Evolutionary conservation across 2,797 vertebrate species (phyloP).

Genomic region (Tenualosa thibaudeaui): DNA sequence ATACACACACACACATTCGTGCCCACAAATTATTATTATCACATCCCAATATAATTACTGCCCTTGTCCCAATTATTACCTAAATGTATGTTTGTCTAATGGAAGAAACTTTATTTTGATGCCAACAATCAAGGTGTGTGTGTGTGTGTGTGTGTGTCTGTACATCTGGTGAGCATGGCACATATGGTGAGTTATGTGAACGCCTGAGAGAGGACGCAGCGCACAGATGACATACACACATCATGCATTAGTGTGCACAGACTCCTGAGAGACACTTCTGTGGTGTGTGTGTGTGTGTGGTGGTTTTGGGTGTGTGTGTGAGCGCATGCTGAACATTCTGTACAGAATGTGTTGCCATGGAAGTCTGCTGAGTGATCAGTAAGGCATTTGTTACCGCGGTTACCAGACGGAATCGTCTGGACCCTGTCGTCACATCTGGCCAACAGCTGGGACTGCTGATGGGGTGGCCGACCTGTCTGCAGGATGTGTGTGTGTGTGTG

Average conservation of each 20-base stretch:
- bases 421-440: slow-evolving; percentile 22
- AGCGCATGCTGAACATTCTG: slow-evolving; percentile 13
- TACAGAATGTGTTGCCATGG: not conserved
- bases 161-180: not conserved
- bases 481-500: slow-evolving; percentile 21
- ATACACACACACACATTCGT: not conserved
- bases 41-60: too few species aligned
- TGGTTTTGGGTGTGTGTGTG: not conserved
- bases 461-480: slow-evolving; percentile 15
- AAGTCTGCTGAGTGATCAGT: slow-evolving; percentile 24
- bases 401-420: slow-evolving; percentile 25
- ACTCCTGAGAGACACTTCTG: not conserved
- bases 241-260: not conserved
- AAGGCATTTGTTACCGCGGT: slow-evolving; percentile 22
- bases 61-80: not conserved
- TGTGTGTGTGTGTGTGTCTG: not conserved
- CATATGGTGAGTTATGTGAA: not conserved
- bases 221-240: not conserved
- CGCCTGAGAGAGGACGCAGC: not conserved
- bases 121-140: not conserved
- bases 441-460: slow-evolving; percentile 13
- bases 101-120: not conserved
- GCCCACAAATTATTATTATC: not conserved
- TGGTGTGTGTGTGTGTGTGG: not conserved
- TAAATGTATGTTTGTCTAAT: not conserved